Conservation (phyloP, 2,113 vertebrate genomes). For the Ptyas mucosa region DNA sequence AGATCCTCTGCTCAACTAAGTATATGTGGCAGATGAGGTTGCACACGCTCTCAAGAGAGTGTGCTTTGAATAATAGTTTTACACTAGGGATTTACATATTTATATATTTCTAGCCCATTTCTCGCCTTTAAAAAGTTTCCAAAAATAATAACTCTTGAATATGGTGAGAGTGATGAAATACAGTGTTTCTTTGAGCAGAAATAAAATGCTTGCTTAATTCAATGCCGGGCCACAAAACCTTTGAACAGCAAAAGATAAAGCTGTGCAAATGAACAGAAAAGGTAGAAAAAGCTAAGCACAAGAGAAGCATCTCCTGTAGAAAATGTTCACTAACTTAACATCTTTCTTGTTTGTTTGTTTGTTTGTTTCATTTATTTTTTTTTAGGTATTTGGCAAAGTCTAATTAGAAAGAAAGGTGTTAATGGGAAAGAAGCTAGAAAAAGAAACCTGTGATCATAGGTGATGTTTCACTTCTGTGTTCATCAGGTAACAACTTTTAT, state of each 20-base stretch:
- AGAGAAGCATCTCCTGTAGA: slow-evolving; percentile 1
- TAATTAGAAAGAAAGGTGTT: slow-evolving; percentile 35
- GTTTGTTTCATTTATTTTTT: background rate
- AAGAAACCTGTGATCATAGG: slow-evolving; percentile 24
- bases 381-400: slow-evolving; percentile 21
- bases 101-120: background rate
- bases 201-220: background rate
- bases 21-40: no score
- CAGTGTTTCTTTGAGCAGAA: slow-evolving; percentile 1
- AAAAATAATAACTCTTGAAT: background rate
- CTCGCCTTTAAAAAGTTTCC: background rate
- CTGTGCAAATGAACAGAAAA: background rate
- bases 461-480: background rate
- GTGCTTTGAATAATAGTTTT: background rate
- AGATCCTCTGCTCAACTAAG: background rate
- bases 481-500: background rate
- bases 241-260: background rate
- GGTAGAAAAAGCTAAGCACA: background rate
- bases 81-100: background rate
- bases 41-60: background rate
- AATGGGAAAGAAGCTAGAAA: slow-evolving; percentile 21
- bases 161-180: background rate
- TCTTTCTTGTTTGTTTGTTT: background rate
- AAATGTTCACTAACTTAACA: slow-evolving; percentile 5
- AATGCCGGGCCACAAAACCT: background rate